A percentile compares a stretch with the other conserved stretches of the same genome.
Conservation (phyloP, 2,888 invertebrate genomes). For the Scaptomyza reducta region DNA sequence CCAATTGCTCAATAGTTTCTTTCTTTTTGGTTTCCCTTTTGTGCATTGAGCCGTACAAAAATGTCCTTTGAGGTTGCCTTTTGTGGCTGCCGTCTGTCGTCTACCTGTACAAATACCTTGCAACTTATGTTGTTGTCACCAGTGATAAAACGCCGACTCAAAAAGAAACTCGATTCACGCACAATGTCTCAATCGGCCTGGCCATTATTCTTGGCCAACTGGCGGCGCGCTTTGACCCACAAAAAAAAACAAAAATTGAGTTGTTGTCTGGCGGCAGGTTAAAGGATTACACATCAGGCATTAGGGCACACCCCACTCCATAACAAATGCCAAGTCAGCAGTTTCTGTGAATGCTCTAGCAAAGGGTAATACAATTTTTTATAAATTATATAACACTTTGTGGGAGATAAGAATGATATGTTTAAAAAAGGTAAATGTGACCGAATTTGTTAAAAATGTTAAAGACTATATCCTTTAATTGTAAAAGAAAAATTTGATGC, state of each 20-base stretch:
- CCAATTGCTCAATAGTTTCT: slow-evolving; percentile 72
- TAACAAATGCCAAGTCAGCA: slow-evolving; percentile 63
- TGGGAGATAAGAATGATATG: not conserved
- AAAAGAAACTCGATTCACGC: slow-evolving; percentile 1
- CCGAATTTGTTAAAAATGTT: too few relatives aligned
- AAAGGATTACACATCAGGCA: slow-evolving; percentile 65
- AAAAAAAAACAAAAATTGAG: slow-evolving; percentile 24
- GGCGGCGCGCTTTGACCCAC: slow-evolving; percentile 65
- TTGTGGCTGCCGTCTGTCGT: slow-evolving; percentile 28
- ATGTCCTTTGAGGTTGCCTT: slow-evolving; percentile 71
- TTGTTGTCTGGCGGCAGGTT: slow-evolving; percentile 69
- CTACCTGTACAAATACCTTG: slow-evolving; percentile 6
- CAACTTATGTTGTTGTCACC: slow-evolving; percentile 49
- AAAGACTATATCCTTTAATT: too few relatives aligned
- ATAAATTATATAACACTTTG: not conserved
- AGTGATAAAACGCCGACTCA: slow-evolving; percentile 45
- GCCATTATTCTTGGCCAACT: slow-evolving; percentile 30
- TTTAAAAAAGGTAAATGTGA: too few relatives aligned
- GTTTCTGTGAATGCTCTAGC: slow-evolving; percentile 24
- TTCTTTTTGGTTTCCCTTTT: slow-evolving; percentile 40
- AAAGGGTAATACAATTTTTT: not conserved
- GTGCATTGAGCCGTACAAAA: slow-evolving; percentile 67
- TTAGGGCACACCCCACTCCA: not conserved
- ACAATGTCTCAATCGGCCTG: slow-evolving; percentile 63
- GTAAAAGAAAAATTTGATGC: too few relatives aligned